Percentiles rank a stretch among this genome's conserved stretches.
phyloP scores from a whole-genome alignment of 2,113 vertebrate species.

The Dinomys branickii region DNA sequence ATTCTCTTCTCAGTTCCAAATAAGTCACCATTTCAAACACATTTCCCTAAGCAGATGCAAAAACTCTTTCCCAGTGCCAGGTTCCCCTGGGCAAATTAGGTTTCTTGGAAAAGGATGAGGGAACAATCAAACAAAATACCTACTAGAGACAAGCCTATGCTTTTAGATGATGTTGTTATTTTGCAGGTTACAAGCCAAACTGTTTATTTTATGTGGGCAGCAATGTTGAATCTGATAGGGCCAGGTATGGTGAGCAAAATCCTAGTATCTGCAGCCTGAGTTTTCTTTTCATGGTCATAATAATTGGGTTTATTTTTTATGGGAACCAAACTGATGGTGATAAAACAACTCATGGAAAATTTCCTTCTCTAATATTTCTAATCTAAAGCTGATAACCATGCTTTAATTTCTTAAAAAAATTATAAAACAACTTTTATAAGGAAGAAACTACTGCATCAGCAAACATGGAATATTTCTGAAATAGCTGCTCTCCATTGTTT shows the following conservation, averaged over 20 bases:
- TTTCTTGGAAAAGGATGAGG: conserved; percentile 79
- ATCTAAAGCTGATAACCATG: neutral
- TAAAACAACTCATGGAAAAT: neutral
- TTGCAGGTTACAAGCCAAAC: neutral
- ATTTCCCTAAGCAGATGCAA: conserved; percentile 83
- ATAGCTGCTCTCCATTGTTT: neutral
- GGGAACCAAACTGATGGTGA: neutral
- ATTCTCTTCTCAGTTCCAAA: conserved; percentile 55
- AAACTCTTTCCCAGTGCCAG: conserved; percentile 59
- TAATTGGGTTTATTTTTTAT: neutral
- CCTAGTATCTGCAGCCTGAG: neutral
- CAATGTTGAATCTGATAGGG: neutral
- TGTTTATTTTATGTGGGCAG: neutral
- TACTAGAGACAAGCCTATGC: conserved; percentile 16
- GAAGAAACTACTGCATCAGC: neutral
- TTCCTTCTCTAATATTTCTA: conserved; percentile 31
- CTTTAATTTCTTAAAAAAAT: conserved; percentile 12
- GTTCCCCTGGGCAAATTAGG: conserved; percentile 76
- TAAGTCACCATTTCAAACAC: conserved; percentile 67
- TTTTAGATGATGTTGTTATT: conserved; percentile 26
- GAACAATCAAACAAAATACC: conserved; percentile 57
- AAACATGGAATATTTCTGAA: conserved; percentile 43
- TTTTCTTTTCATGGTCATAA: neutral
- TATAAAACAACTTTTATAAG: neutral
- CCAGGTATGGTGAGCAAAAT: neutral